Conservation (phyloP, 1,140 invertebrate species). For the Pseudomyrmex concolor region DNA sequence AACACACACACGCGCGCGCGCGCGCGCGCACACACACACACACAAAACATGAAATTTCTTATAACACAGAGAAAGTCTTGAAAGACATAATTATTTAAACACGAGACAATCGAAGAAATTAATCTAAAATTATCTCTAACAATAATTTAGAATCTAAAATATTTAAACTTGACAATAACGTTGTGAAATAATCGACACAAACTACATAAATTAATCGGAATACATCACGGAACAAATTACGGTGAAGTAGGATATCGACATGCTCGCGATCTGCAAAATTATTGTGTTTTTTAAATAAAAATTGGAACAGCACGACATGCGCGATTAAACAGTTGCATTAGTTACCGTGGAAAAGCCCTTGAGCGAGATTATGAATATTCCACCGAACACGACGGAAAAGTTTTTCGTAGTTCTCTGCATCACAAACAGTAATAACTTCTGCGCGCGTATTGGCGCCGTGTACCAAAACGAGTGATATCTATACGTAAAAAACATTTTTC, state of each 20-base stretch:
- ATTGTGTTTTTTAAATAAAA: neutral
- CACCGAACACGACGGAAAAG: constrained; percentile 8
- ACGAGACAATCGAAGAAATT: too few relatives aligned
- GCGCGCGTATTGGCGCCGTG: neutral
- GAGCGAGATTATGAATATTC: constrained; percentile 18
- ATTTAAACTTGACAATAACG: neutral
- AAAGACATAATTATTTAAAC: too few relatives aligned
- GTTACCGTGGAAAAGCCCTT: constrained; percentile 32
- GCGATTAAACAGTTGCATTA: neutral
- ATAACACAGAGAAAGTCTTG: too few relatives aligned
- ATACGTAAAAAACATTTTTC: neutral
- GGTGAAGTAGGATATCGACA: constrained; percentile 19
- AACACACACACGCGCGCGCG: too few relatives aligned
- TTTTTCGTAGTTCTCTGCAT: constrained; percentile 21
- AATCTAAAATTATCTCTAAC: too few relatives aligned
- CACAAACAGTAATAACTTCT: constrained; percentile 21
- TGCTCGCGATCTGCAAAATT: neutral
- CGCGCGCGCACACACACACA: too few relatives aligned
- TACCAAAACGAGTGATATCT: constrained; percentile 31
- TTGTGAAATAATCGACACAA: neutral
- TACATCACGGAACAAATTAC: constrained; percentile 14
- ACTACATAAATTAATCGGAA: too few relatives aligned
- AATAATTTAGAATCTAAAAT: too few relatives aligned
- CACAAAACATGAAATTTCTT: too few relatives aligned
- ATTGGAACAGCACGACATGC: neutral